phyloP scores from a whole-genome alignment of 2,113 vertebrate species.

The Sander lucioperca region DNA sequence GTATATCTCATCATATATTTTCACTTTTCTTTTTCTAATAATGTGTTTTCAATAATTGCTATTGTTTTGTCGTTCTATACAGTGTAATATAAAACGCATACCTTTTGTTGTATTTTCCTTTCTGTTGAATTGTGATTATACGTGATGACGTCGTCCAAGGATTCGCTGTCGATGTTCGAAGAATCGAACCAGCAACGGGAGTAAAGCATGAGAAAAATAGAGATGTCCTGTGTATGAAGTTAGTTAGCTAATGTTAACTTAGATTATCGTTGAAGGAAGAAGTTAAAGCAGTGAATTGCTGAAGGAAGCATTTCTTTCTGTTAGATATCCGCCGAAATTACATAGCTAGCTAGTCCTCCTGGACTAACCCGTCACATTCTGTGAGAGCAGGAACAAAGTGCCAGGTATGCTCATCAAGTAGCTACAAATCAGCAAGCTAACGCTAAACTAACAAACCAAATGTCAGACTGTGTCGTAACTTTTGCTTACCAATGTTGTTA shows the following conservation, averaged over 20 bases:
- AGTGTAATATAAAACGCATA: not conserved
- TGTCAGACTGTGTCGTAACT: not conserved
- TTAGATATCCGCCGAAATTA: not conserved
- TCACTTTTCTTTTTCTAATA: not conserved
- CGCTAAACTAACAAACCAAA: conserved; percentile 43
- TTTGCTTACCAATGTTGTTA: not conserved
- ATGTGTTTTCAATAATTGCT: not conserved
- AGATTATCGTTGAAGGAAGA: not conserved
- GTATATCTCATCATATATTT: too few species aligned
- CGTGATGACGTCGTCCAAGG: conserved; percentile 44
- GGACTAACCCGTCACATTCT: conserved; percentile 35
- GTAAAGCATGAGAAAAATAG: conserved; percentile 25
- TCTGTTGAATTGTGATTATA: not conserved
- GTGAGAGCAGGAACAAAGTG: conserved; percentile 45
- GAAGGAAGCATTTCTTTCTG: not conserved
- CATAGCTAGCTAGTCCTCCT: conserved; percentile 14
- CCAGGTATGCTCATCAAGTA: conserved; percentile 51
- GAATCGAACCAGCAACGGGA: conserved; percentile 69
- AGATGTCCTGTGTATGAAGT: conserved; percentile 35
- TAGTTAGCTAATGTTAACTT: conserved; percentile 30
- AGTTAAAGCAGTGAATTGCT: not conserved
- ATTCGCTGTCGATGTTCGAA: conserved; percentile 32
- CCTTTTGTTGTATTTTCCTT: not conserved
- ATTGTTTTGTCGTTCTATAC: not conserved
- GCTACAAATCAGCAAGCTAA: conserved; percentile 42